Base-by-base conservation (phyloP, 2,888 invertebrate genomes). In the Caenorhabditis wallacei region DNA sequence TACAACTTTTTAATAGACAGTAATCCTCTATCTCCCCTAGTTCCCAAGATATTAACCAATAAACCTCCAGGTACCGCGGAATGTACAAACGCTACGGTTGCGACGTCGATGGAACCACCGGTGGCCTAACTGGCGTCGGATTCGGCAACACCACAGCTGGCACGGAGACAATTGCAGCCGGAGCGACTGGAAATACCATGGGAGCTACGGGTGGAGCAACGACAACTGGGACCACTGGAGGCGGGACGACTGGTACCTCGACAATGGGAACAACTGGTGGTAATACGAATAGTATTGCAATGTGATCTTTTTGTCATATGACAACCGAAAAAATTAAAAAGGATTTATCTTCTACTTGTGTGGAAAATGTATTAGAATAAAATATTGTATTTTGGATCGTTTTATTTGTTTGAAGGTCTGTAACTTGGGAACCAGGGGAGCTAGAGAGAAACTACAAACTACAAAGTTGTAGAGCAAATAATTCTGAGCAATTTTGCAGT, bases 41-140 rank as follows among this genome's bases (percentile, higher is more conserved):
- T 30, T 30, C 30, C 8, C 30, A 8, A 30, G 30, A 30, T 30
- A 30, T 30, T n/a, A n/a, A n/a, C n/a, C n/a, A n/a, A n/a, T n/a
- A n/a, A n/a, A 30, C 30, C 30, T 30, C 4, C 53, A 75, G 80
- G 81, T 85, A 85, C 75, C 80, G 81, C 16, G 85, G 83, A 78
- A 85, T 85, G 83, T 85, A 81, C 81, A 83, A 79, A 51, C 56
- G 85, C 0, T 85, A 85, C 53, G 85, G 85, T 24, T 85, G 85
- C 51, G 85, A 85, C 40, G 83, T 70, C 7, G 83, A 82, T 18
- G 80, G 75, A 22, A 76, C 75, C 11, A 81, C 81, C 20, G 81
- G 57, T 4, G 82, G 82, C 18, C 24, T 82, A 51, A 82, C 82
- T 22, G 82, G 82, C 5, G 26, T 69, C 22, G 76, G 74, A 7